Conservation (phyloP, 2,113 vertebrate species). For the Callorhinus ursinus region DNA sequence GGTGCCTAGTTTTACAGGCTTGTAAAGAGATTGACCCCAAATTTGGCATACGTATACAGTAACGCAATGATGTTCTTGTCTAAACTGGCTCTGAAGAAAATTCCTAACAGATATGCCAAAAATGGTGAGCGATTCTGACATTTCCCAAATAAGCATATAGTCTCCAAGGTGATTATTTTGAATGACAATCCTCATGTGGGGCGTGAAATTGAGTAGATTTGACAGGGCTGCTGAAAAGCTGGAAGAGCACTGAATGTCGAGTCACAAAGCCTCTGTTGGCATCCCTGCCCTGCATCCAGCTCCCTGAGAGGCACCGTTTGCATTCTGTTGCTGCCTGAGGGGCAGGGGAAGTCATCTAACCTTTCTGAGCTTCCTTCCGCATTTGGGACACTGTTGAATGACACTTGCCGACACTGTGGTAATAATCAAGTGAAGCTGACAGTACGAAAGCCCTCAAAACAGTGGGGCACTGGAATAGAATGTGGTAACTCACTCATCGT, state of each 20-base stretch:
- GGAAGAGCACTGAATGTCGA: background rate
- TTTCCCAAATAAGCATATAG: background rate
- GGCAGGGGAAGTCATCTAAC: background rate
- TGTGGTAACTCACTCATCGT: background rate
- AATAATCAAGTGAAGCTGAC: background rate
- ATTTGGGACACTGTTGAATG: background rate
- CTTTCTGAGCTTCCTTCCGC: background rate
- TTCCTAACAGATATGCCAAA: constrained; percentile 12
- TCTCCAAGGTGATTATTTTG: constrained; percentile 20
- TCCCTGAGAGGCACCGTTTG: background rate
- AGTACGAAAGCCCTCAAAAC: background rate
- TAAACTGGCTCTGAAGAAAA: constrained; percentile 30
- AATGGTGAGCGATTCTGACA: background rate
- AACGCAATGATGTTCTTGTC: background rate
- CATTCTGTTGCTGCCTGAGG: background rate
- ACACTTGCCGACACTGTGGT: background rate
- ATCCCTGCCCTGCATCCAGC: background rate
- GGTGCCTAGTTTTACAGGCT: background rate
- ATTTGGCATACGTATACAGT: background rate
- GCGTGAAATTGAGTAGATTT: background rate
- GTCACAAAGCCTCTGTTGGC: background rate
- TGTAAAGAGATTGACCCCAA: background rate
- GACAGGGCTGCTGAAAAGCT: background rate
- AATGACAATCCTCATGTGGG: background rate
- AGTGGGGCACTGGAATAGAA: background rate